Evolutionary conservation across 2,113 vertebrate genomes (phyloP).

Genomic region (Verasper variegatus): DNA sequence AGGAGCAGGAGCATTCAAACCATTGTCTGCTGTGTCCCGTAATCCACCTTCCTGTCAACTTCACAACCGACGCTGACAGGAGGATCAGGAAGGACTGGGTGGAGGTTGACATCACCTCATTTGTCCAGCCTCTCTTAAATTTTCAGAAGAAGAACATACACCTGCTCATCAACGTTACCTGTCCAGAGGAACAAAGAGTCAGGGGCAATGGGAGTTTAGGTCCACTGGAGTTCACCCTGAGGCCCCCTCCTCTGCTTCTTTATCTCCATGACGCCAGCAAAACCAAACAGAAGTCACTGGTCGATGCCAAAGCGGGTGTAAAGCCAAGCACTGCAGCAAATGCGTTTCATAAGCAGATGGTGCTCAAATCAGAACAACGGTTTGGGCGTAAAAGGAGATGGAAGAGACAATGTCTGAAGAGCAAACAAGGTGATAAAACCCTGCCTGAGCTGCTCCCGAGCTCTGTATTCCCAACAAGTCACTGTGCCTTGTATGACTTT

Average conservation of each 20-base stretch:
- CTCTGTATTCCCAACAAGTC: slow-evolving; percentile 82
- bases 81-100: slow-evolving; percentile 81
- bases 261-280: slow-evolving; percentile 91
- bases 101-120: slow-evolving; percentile 89
- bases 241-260: slow-evolving; percentile 88
- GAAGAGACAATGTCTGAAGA: slow-evolving; percentile 65
- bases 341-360: slow-evolving; percentile 27
- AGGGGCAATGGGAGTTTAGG: slow-evolving; percentile 20
- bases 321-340: neutral
- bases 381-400: slow-evolving; percentile 75
- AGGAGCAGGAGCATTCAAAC: slow-evolving; percentile 64
- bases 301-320: slow-evolving; percentile 31
- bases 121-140: slow-evolving; percentile 87
- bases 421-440: slow-evolving; percentile 45
- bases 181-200: slow-evolving; percentile 68
- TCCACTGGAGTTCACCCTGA: slow-evolving; percentile 61
- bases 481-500: slow-evolving; percentile 92
- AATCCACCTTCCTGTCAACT: slow-evolving; percentile 71
- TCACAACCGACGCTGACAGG: slow-evolving; percentile 75
- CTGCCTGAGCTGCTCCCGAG: slow-evolving; percentile 82
- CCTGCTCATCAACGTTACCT: slow-evolving; percentile 86
- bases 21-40: slow-evolving; percentile 74
- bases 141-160: slow-evolving; percentile 81
- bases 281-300: slow-evolving; percentile 76
- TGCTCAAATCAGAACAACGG: slow-evolving; percentile 46